Percentiles rank a stretch among this genome's conserved stretches.
These are phyloP conservation scores for Leucozona laternaria DNA, from an alignment of 2,888 invertebrate species.

Conservation along the genomic window DNA sequence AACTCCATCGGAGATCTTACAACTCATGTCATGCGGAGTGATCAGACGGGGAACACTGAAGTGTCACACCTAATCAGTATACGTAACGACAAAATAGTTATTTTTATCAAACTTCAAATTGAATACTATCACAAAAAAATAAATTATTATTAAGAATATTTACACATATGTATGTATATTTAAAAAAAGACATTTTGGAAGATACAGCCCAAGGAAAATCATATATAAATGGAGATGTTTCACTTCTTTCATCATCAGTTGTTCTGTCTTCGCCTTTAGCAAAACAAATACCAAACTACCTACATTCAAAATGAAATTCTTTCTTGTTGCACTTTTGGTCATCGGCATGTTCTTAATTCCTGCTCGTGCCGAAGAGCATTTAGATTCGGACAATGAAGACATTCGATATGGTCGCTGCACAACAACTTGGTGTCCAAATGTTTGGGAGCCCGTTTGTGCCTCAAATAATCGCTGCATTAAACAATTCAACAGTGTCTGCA, in stretches of 20 bases:
- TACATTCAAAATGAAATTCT: neutral
- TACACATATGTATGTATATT: too few relatives aligned
- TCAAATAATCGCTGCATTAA: slow-evolving; percentile 38
- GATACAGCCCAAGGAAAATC: neutral
- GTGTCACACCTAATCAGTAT: too few relatives aligned
- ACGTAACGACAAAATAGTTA: too few relatives aligned
- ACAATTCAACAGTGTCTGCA: slow-evolving; percentile 39
- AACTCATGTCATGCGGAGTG: too few relatives aligned
- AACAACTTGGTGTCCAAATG: slow-evolving; percentile 11
- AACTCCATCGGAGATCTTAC: too few relatives aligned
- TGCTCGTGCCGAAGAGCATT: neutral
- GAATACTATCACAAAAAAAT: too few relatives aligned
- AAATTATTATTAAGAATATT: too few relatives aligned
- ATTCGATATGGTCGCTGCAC: neutral
- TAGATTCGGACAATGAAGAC: neutral
- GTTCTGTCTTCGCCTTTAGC: neutral
- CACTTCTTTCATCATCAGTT: neutral
- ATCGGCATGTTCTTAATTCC: neutral
- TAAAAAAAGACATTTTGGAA: too few relatives aligned
- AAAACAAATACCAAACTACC: neutral
- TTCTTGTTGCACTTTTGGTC: slow-evolving; percentile 8
- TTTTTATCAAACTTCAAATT: too few relatives aligned
- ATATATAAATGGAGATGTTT: neutral
- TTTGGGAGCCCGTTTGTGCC: slow-evolving; percentile 56
- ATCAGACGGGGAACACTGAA: too few relatives aligned